These are phyloP conservation scores for Xerus rutilus DNA, from an alignment of 2,797 vertebrate species.

Conservation along the genomic window DNA sequence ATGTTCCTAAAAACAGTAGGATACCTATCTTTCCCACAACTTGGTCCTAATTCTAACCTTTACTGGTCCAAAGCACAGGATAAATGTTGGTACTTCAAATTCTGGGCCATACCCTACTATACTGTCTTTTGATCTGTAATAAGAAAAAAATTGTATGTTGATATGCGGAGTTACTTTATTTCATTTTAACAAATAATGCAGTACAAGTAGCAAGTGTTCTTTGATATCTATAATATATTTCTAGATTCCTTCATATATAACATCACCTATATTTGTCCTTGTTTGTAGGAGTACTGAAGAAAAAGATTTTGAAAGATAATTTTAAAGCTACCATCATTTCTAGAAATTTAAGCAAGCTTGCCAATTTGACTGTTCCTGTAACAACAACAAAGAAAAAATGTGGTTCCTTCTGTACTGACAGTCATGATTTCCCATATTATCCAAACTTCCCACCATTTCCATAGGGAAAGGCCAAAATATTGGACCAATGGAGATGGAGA, in stretches of 20 bases:
- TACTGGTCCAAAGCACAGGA: background rate
- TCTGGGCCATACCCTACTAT: background rate
- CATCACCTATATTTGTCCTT: background rate
- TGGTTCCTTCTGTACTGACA: background rate
- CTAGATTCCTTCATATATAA: background rate
- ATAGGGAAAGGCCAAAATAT: background rate
- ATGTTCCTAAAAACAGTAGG: background rate
- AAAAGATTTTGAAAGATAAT: background rate
- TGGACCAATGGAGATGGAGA: background rate
- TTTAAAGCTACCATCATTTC: background rate
- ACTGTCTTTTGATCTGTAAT: background rate
- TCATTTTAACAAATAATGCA: background rate
- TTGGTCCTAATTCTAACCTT: background rate
- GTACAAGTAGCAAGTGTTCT: background rate
- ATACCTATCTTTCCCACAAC: rapidly evolving
- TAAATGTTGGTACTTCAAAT: background rate
- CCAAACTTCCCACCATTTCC: background rate
- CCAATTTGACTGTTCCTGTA: background rate
- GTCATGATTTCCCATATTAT: background rate
- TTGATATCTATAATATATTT: background rate
- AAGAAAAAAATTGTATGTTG: background rate
- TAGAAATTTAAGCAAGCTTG: conserved; percentile 38
- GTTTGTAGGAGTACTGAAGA: background rate
- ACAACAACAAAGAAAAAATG: background rate
- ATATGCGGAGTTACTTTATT: background rate